Evolutionary conservation across 1,140 invertebrate species (phyloP).

Genomic region (Drosophila carrolli): DNA sequence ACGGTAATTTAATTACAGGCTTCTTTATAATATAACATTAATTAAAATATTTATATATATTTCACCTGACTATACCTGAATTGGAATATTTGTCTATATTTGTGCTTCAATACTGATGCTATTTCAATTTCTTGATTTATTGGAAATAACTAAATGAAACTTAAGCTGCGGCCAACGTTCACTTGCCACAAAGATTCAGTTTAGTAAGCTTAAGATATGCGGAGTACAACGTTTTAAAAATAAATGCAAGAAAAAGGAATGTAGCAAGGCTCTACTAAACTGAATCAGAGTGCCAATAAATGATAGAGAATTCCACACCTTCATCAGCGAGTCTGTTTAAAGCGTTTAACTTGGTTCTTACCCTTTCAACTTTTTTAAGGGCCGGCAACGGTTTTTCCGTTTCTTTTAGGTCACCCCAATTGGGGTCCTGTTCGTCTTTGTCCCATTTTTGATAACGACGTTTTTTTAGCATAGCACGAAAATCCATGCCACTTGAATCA

Average conservation of each 20-base stretch:
- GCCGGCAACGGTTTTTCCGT: constrained; percentile 93
- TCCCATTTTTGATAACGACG: constrained; percentile 98
- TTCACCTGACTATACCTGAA: background rate
- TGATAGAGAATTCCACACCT: constrained; percentile 3
- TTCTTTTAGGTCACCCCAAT: constrained; percentile 97
- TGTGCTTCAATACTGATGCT: background rate
- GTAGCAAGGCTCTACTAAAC: background rate
- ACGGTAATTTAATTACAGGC: no score
- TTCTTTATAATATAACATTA: no score
- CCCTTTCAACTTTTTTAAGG: constrained; percentile 96
- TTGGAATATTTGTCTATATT: background rate
- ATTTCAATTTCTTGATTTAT: background rate
- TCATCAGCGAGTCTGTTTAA: constrained; percentile 1
- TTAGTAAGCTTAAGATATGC: background rate
- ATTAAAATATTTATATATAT: background rate
- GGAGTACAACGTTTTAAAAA: background rate
- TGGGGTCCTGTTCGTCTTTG: constrained; percentile 94
- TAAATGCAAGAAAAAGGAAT: background rate
- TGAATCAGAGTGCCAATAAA: constrained; percentile 27
- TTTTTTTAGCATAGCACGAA: constrained; percentile 98
- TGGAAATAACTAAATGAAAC: constrained; percentile 3
- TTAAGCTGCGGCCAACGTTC: constrained; percentile 3
- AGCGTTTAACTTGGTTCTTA: constrained; percentile 85
- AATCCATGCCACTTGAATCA: constrained; percentile 98
- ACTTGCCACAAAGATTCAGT: background rate